phyloP scores from a whole-genome alignment of 2,113 vertebrate species.

The Heterotis niloticus region DNA sequence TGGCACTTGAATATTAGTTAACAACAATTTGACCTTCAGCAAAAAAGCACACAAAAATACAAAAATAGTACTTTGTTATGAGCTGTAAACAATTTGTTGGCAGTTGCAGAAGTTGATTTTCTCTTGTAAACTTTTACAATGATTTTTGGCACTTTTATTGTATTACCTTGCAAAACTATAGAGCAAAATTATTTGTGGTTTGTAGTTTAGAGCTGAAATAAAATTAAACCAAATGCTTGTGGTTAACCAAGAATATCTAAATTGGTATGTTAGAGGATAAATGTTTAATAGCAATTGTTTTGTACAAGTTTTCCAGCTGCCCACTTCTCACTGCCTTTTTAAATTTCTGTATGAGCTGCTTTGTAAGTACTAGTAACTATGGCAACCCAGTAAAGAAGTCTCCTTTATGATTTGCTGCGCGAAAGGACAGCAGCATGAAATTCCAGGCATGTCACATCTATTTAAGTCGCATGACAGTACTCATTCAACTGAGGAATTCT shows the following conservation, averaged over 20 bases:
- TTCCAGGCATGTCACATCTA: constrained; percentile 1
- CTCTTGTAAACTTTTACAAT: constrained; percentile 11
- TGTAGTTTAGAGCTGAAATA: background rate
- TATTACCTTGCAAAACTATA: constrained; percentile 20
- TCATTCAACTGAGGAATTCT: too few relatives aligned
- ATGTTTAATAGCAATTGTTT: constrained; percentile 7
- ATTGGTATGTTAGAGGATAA: background rate
- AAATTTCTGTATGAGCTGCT: constrained; percentile 8
- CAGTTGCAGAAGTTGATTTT: constrained; percentile 40
- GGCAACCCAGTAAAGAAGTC: constrained; percentile 3
- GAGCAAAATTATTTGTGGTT: background rate
- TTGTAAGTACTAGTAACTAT: constrained; percentile 13
- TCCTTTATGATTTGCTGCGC: background rate
- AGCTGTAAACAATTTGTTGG: constrained; percentile 51
- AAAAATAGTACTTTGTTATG: constrained; percentile 31
- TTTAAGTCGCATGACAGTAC: background rate
- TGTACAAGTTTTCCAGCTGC: background rate
- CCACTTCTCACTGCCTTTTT: background rate
- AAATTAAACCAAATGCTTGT: background rate
- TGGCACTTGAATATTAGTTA: constrained; percentile 56
- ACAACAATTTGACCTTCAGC: constrained; percentile 21
- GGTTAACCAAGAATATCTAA: background rate
- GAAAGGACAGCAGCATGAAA: constrained; percentile 5
- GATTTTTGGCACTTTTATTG: constrained; percentile 24
- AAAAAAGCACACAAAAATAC: constrained; percentile 26